Evolutionary conservation across 2,113 vertebrate species (phyloP), one percentile per base, ranked within the genome.

Genomic region (Urocitellus parryii): DNA sequence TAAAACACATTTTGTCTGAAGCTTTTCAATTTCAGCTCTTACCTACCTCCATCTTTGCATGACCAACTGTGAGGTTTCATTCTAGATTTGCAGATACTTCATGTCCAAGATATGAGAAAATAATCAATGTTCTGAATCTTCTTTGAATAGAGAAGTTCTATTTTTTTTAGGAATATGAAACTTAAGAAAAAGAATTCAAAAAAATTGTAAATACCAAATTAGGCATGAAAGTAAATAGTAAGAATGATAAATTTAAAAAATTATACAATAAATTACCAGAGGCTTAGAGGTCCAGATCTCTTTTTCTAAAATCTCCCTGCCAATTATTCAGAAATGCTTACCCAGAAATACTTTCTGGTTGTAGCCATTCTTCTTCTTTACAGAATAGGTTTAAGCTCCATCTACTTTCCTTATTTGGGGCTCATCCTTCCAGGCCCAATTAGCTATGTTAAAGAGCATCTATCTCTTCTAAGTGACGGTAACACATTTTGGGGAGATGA

Each of bases 261-360:
- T 89, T 45, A 45, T 39, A 51, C 11, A 70, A 68, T 4, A 11
- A 65, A 82, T 79, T 73, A 37, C 37, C 63, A 51, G 27, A 68
- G 37, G 18, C 32, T 73, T 88, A 34, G 48, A 29, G 18, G n/a
- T 48, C 8, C n/a, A 58, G 4, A 63, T 90, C 8, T 79, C 32
- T 93, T 48, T 67, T 81, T 88, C 48, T 86, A 27, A 96, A 96
- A 48, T 67, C 27, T 58, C 63, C 45, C 82, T 77, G n/a, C 32
- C 77, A 70, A 5, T 72, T 65, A 79, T 10, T 27, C 24, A 22
- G 56, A 91, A 88, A 63, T 92, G 34, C 29, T 92, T 79, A 16
- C 22, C 17, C 45, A 51, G 22, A 84, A 63, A 58, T 48, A 1
- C 63, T 86, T 65, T 73, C 74, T 88, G 51, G n/a, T 10, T 4